phyloP scores from a whole-genome alignment of 2,888 invertebrate genomes.

The Abrostola triplasia region DNA sequence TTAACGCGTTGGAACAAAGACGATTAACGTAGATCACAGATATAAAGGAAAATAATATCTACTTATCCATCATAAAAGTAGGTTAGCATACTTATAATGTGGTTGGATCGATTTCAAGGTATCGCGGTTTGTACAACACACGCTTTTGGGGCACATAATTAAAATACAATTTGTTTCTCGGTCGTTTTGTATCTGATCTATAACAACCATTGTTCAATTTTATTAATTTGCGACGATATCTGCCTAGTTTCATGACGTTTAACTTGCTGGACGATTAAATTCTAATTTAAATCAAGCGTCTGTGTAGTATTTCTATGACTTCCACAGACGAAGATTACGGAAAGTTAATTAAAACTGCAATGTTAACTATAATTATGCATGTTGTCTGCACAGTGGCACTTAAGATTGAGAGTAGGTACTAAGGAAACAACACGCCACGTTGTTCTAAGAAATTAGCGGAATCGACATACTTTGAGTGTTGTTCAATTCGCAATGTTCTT shows the following conservation, averaged over 20 bases:
- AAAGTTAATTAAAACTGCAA: slow-evolving; percentile 45
- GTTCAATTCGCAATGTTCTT: slow-evolving; percentile 69
- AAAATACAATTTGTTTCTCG: slow-evolving; percentile 39
- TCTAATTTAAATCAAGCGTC: neutral
- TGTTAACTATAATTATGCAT: slow-evolving; percentile 65
- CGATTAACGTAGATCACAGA: slow-evolving; percentile 12
- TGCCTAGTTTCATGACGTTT: no score
- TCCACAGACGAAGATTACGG: slow-evolving; percentile 24
- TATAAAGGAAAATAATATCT: slow-evolving; percentile 59
- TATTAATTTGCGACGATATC: no score
- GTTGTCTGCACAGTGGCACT: slow-evolving; percentile 45
- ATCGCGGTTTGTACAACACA: slow-evolving; percentile 72
- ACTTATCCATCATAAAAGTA: slow-evolving; percentile 65
- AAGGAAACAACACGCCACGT: slow-evolving; percentile 64
- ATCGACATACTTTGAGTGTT: slow-evolving; percentile 70
- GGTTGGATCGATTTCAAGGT: slow-evolving; percentile 85
- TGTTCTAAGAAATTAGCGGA: slow-evolving; percentile 81
- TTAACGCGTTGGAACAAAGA: slow-evolving; percentile 36
- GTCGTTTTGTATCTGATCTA: neutral
- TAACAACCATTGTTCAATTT: no score
- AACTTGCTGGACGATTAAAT: no score
- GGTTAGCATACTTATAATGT: slow-evolving; percentile 77
- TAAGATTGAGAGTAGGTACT: slow-evolving; percentile 37
- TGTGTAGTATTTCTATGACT: slow-evolving; percentile 26
- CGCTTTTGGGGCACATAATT: slow-evolving; percentile 66